These are phyloP conservation scores for Lophura nycthemera DNA, from an alignment of 2,113 vertebrate species.

Conservation along the genomic window DNA sequence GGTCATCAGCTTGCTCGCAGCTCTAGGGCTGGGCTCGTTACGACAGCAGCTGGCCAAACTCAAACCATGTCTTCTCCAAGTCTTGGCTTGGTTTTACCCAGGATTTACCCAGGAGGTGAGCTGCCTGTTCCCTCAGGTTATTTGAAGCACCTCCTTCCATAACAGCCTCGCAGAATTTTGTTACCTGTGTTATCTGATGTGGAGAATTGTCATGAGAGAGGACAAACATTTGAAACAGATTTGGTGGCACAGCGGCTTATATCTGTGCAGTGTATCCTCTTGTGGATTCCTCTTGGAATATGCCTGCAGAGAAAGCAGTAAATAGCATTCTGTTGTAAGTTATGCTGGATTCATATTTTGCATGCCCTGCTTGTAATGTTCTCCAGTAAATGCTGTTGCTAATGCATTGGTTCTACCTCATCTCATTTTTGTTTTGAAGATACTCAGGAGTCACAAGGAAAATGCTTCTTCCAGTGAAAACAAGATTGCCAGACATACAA, in stretches of 20 bases:
- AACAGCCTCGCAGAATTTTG: background rate
- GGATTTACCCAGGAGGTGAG: background rate
- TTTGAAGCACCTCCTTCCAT: background rate
- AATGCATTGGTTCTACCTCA: background rate
- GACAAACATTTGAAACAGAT: background rate
- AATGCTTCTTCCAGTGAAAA: conserved; percentile 83
- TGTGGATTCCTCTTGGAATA: background rate
- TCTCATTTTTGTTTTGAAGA: conserved; percentile 72
- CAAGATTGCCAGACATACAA: conserved; percentile 85
- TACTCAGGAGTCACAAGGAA: conserved; percentile 88
- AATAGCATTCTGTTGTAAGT: background rate
- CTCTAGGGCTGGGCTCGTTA: background rate
- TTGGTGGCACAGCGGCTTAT: background rate
- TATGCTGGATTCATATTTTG: background rate
- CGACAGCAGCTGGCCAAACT: conserved; percentile 4
- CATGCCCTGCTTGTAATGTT: background rate
- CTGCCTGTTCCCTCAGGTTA: background rate
- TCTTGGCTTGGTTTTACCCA: background rate
- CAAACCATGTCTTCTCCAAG: background rate
- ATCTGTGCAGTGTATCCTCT: background rate
- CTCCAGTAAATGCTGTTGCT: background rate
- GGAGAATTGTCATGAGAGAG: too few relatives aligned
- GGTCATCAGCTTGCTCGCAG: background rate
- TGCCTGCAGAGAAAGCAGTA: background rate
- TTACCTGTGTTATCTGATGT: background rate